Conservation (phyloP, 2,797 vertebrate species). For the Neoniphon sammara region DNA sequence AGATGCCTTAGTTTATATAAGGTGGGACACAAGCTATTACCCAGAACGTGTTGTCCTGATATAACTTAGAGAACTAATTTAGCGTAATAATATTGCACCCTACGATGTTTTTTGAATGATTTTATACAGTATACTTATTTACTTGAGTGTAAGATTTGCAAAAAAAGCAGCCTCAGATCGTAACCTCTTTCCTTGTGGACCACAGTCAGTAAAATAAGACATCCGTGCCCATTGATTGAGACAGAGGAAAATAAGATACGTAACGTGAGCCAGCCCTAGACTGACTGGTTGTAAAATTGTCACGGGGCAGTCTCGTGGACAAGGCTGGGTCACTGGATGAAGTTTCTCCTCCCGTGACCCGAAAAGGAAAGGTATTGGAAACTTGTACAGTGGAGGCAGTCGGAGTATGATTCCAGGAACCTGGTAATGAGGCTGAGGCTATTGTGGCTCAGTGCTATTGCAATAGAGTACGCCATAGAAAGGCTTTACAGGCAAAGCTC, state of each 20-base stretch:
- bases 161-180: no score
- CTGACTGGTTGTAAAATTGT: conserved; percentile 30
- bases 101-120: no score
- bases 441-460: conserved; percentile 25
- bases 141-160: no score
- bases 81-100: no score
- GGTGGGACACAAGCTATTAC: no score
- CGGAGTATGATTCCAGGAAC: conserved; percentile 50
- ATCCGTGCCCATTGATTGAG: background rate
- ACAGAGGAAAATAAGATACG: conserved; percentile 11
- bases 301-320: conserved; percentile 35
- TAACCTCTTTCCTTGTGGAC: background rate
- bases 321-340: conserved; percentile 26
- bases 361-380: conserved; percentile 80
- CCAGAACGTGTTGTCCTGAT: background rate
- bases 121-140: no score
- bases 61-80: no score
- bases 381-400: conserved; percentile 38
- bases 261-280: background rate
- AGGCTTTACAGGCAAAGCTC: conserved; percentile 20
- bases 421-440: conserved; percentile 30
- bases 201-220: background rate
- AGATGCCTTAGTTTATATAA: background rate
- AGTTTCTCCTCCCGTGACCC: conserved; percentile 66
- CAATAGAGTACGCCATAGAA: background rate